These are phyloP conservation scores for Philypnodon macrostomus DNA, from an alignment of 2,797 vertebrate species.

Conservation along the genomic window DNA sequence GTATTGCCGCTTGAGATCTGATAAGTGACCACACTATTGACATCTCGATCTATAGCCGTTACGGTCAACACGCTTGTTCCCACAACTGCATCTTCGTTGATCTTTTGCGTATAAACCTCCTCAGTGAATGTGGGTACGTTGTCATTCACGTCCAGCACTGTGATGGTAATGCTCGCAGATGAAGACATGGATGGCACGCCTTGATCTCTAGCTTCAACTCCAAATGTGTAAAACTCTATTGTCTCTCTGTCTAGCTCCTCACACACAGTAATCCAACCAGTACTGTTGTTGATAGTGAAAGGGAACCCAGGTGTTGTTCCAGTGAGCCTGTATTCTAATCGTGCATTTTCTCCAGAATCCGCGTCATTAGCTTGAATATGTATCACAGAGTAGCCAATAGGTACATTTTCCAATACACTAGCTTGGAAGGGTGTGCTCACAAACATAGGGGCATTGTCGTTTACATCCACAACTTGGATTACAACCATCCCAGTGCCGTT, in stretches of 20 bases:
- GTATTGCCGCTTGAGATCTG: conserved; percentile 98
- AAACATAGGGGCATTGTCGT: conserved; percentile 96
- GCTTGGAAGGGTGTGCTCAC: conserved; percentile 98
- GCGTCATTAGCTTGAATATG: conserved; percentile 95
- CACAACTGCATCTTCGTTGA: conserved; percentile 92
- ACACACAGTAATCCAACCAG: conserved; percentile 91
- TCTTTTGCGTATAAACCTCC: conserved; percentile 87
- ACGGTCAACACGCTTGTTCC: conserved; percentile 92
- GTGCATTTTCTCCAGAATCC: conserved; percentile 90
- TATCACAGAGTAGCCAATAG: conserved; percentile 89
- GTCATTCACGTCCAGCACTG: conserved; percentile 92
- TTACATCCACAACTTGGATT: conserved; percentile 91
- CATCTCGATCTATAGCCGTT: conserved; percentile 87
- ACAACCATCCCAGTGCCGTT: conserved; percentile 92
- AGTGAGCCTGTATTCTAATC: conserved; percentile 86
- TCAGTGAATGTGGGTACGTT: conserved; percentile 92
- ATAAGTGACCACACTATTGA: conserved; percentile 94
- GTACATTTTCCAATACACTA: conserved; percentile 89
- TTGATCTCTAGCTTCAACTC: conserved; percentile 90
- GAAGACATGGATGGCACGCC: conserved; percentile 88
- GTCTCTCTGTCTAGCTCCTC: conserved; percentile 89
- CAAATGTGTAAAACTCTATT: conserved; percentile 89
- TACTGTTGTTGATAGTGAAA: conserved; percentile 93
- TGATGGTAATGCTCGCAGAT: conserved; percentile 93
- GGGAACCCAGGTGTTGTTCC: conserved; percentile 84